Base-by-base conservation (phyloP, 2,113 vertebrate genomes). In the Anolis sagrei region DNA sequence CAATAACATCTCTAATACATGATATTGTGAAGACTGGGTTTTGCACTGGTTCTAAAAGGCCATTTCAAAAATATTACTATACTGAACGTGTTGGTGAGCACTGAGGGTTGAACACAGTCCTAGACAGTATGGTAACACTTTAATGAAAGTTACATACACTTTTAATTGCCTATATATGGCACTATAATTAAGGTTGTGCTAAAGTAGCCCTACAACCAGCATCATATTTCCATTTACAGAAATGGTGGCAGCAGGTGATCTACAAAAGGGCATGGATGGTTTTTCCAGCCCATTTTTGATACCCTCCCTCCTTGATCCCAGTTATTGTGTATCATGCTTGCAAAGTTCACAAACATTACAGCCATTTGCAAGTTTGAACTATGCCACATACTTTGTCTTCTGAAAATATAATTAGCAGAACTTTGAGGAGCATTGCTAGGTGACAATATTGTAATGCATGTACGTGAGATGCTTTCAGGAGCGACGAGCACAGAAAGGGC, bases 1-100 rank as follows among this genome's bases (percentile, higher is more conserved):
- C 32, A 78, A 94, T 89, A 88, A 81, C 36, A 90, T 0, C 0
- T 87, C 89, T 87, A 92, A 83, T 87, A 92, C 87, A 88, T 82
- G 87, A 70, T 34, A 87, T 90, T 91, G 87, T 74, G 80, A 91
- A 84, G 25, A 34, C 51, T 82, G 9, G 74, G 54, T 5, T 39
- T 83, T 90, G 44, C 54, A 84, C 48, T 84, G 90, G 82, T 88
- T 78, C 89, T 92, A 79, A 82, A 88, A 87, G 77, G 27, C 34
- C 86, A 61, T 73, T 88, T 89, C 29, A 90, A 88, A 84, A 93
- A 90, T 61, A 82, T 48, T 32, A 32, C 79, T 80, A 62, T 90
- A 58, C 54, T 58, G 18, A 58, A 88, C 54, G 83, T 89, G 89
- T 84, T 86, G 76, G 88, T 90, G 88, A 91, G 81, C 0, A 86